Conservation (phyloP, 2,113 vertebrate genomes). For the Holacanthus passer region DNA sequence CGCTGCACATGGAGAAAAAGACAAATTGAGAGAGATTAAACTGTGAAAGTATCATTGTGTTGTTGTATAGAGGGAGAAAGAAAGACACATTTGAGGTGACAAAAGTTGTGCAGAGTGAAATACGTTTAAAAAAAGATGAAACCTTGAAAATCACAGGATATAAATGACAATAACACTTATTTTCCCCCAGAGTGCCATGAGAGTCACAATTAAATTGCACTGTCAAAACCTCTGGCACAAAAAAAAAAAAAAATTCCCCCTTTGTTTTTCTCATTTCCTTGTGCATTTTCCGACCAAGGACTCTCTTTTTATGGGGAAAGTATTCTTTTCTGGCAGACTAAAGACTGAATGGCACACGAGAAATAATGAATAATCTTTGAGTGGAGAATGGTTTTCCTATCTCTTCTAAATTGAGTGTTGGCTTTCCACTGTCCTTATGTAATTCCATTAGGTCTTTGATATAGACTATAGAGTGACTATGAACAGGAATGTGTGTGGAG, state of each 20-base stretch:
- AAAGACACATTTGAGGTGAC: conserved; percentile 3
- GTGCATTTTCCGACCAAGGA: conserved; percentile 17
- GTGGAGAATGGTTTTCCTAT: conserved; percentile 49
- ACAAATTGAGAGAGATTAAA: neutral
- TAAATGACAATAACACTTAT: conserved; percentile 46
- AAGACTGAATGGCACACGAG: conserved; percentile 47
- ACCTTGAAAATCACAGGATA: conserved; percentile 30
- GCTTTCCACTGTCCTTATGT: conserved; percentile 72
- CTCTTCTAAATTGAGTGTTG: conserved; percentile 52
- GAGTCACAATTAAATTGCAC: conserved; percentile 50
- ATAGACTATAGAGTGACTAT: conserved; percentile 58
- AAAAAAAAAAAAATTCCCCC: neutral
- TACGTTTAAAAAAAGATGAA: neutral
- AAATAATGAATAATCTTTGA: conserved; percentile 63
- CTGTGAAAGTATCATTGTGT: neutral
- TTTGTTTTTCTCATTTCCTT: conserved; percentile 45
- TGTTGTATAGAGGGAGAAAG: neutral
- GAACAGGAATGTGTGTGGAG: conserved; percentile 45
- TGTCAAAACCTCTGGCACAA: conserved; percentile 38
- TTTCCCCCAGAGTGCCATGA: conserved; percentile 39
- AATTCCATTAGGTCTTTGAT: conserved; percentile 77
- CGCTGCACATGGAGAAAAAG: neutral
- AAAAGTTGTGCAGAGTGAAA: neutral
- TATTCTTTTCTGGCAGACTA: conserved; percentile 57
- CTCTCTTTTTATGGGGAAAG: conserved; percentile 24